Conservation (phyloP, 2,888 invertebrate species). For the Harpalus rubripes region DNA sequence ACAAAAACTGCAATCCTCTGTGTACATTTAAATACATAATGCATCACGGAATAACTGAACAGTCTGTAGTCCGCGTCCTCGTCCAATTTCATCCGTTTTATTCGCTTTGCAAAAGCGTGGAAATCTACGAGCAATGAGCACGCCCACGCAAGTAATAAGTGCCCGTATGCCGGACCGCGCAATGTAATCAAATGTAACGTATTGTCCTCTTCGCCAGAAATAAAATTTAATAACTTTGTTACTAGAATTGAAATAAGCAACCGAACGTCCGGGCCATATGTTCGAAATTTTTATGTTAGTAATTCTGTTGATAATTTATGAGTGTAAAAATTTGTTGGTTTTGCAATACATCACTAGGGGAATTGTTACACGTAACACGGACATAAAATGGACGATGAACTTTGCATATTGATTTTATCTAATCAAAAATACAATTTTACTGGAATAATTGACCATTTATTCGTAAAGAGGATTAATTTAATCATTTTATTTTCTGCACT, state of each 20-base stretch:
- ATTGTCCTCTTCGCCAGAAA: constrained; percentile 43
- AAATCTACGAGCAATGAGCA: constrained; percentile 27
- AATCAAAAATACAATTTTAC: neutral
- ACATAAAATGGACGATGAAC: constrained; percentile 23
- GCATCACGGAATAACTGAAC: constrained; percentile 18
- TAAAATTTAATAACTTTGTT: constrained; percentile 61
- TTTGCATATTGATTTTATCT: constrained; percentile 19
- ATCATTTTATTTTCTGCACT: neutral
- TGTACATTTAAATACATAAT: constrained; percentile 46
- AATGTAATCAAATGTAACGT: constrained; percentile 51
- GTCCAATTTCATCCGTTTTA: constrained; percentile 47
- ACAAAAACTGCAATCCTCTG: constrained; percentile 22
- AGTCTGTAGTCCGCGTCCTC: constrained; percentile 1
- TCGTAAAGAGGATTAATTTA: neutral
- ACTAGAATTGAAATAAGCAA: constrained; percentile 50
- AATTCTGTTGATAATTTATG: constrained; percentile 24
- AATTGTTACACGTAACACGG: constrained; percentile 7
- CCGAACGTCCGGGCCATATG: constrained; percentile 41
- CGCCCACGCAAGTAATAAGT: constrained; percentile 49
- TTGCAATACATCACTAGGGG: constrained; percentile 11
- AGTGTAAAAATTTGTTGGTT: neutral
- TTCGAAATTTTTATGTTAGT: constrained; percentile 2
- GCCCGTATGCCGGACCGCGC: constrained; percentile 27
- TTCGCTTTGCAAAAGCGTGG: constrained; percentile 20
- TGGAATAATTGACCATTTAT: neutral